Evolutionary conservation across 1,140 invertebrate species (phyloP), one percentile per base, ranked within the genome.

Genomic region (Drosophila gunungcola): DNA sequence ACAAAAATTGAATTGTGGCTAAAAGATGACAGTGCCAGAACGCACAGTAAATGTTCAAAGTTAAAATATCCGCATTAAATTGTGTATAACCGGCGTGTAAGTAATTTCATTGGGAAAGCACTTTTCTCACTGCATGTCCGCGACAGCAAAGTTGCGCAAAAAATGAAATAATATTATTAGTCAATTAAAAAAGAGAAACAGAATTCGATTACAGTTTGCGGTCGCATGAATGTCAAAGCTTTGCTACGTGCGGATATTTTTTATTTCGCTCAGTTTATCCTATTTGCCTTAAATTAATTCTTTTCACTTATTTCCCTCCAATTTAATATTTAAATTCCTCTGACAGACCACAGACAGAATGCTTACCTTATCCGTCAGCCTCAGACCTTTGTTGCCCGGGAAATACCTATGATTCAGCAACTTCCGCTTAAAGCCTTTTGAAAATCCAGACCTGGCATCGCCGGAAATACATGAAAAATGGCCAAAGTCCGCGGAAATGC

Each of bases 1-100:
- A 62, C 58, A 11, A 67, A 80, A 88, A 88, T 89, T 84, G 77
- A 89, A 90, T 88, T 83, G 76, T 67, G 77, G 53, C 72, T 60
- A 55, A 69, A 68, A 69, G 43, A 72, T 43, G 75, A 78, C 65
- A 76, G 53, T 41, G 36, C 38, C 60, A 41, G 34, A 61, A 25
- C 41, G 52, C 61, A 48, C 57, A 68, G 62, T 67, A 46, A 74
- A 58, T 46, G 53, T 56, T 53, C 49, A 58, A 62, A 49, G 13
- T 21, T 42, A 11, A 42, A 48, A 75, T 56, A 57, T 65, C 7
- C 46, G 21, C 9, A 70, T 70, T 65, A 52, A 65, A 75, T 57
- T 57, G n/a, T 51, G 39, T 63, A 46, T 49, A 53, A 57, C 32
- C 34, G 46, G 54, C 69, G 62, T 61, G 54, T 65, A 42, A 76